Base-by-base conservation (phyloP, 1,140 invertebrate genomes). In the Drosophila funebris region DNA sequence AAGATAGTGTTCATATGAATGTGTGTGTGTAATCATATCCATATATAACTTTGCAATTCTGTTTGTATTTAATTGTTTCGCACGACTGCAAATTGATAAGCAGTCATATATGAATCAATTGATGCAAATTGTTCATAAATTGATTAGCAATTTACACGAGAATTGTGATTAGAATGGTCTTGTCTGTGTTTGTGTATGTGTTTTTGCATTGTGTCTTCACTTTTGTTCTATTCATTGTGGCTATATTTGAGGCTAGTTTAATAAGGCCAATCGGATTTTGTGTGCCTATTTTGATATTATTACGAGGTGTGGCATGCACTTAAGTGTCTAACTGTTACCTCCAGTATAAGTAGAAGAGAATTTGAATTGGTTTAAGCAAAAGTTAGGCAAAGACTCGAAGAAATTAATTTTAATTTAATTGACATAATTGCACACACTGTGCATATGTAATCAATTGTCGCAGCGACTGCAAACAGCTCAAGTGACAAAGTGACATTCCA, bases 391-490 rank as follows among this genome's bases (percentile, higher is more conserved):
- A 78, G 75, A 78, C 44, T 73, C 54, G 79, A 69, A 77, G 77
- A 78, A 88, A 88, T 79, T 89, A 88, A 89, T 89, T 88, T 88
- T 87, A 84, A 73, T 89, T 83, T 88, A 88, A 88, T 88, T 88
- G 83, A 88, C 83, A 88, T 88, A 88, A 88, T 88, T 88, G 79
- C 76, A 84, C 66, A 83, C 79, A 83, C 84, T 88, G 82, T 77
- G 87, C 84, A 88, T 88, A 88, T 89, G 75, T 84, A 88, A 88
- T 88, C 84, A 89, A 79, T 88, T 88, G 83, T 73, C 83, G 81
- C 81, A 67, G 75, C 70, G 58, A 70, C 48, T 44, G 18, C 54
- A 62, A 54, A 56, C 60, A 71, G 74, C 33, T 48, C 41, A 58
- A 70, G 50, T 73, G 76, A 44, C 74, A 73, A 66, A 72, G n/a